phyloP scores from a whole-genome alignment of 2,888 invertebrate genomes.

The Cynaeus angustus region DNA sequence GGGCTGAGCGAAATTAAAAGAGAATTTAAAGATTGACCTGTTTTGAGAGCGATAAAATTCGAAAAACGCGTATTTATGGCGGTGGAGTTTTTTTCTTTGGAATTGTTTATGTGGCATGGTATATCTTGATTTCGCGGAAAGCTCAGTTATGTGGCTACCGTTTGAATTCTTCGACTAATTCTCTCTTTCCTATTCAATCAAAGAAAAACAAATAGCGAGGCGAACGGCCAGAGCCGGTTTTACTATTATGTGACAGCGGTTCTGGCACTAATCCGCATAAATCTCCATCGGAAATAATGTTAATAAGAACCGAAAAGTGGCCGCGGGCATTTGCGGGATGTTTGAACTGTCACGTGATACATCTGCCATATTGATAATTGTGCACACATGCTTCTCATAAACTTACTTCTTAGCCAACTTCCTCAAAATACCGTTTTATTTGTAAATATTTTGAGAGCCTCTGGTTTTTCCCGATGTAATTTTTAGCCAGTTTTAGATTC shows the following conservation, averaged over 20 bases:
- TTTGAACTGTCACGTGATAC: conserved; percentile 11
- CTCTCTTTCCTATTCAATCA: conserved; percentile 40
- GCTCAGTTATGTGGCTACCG: conserved; percentile 54
- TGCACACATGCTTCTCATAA: no score
- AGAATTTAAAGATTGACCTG: conserved; percentile 10
- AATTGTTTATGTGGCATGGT: conserved; percentile 35
- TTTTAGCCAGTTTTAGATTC: no score
- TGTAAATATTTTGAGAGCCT: no score
- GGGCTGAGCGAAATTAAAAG: conserved; percentile 12
- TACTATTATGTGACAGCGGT: conserved; percentile 40
- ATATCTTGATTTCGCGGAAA: conserved; percentile 52
- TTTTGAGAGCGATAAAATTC: conserved; percentile 8
- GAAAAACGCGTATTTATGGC: conserved; percentile 17
- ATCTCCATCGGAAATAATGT: conserved; percentile 34
- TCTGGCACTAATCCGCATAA: conserved; percentile 42
- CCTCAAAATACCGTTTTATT: no score
- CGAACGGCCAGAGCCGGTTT: conserved; percentile 32
- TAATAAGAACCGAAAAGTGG: conserved; percentile 33
- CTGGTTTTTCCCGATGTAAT: no score
- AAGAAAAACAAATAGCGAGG: conserved; percentile 28
- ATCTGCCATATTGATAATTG: conserved; percentile 8
- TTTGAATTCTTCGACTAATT: conserved; percentile 54
- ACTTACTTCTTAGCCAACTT: no score
- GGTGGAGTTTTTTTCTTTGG: conserved; percentile 13
- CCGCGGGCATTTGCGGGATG: conserved; percentile 17